Conservation (phyloP, 2,113 vertebrate species). For the Brachypodius melanocephalos region DNA sequence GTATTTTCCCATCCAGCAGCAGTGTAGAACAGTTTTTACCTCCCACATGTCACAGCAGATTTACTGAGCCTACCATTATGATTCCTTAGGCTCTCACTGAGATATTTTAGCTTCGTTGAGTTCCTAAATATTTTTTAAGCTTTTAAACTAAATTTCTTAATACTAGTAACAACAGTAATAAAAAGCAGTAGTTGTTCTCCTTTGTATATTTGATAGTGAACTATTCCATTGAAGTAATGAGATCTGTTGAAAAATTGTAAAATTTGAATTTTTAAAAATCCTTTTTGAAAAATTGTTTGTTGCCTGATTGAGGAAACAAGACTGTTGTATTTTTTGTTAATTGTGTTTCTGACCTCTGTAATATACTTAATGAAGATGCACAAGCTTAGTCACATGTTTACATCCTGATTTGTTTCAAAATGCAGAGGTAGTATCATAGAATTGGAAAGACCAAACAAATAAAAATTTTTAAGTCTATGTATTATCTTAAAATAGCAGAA, state of each 20-base stretch:
- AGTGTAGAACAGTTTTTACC: background rate
- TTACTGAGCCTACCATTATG: background rate
- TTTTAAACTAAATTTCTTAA: background rate
- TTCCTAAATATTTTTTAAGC: background rate
- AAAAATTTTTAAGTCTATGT: background rate
- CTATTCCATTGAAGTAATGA: background rate
- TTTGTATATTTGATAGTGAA: background rate
- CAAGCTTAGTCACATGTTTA: background rate
- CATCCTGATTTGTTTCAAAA: background rate
- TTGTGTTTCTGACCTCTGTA: background rate
- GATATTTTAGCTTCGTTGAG: background rate
- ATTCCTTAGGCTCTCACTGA: background rate
- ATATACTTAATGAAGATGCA: background rate
- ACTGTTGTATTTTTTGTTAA: background rate
- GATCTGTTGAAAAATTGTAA: background rate
- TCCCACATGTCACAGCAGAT: background rate
- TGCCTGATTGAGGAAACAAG: background rate
- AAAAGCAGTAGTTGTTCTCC: background rate
- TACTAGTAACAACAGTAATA: background rate
- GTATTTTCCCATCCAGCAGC: background rate
- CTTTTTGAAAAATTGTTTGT: background rate
- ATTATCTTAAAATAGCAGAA: background rate
- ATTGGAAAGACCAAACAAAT: background rate
- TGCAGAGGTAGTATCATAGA: background rate
- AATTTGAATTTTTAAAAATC: background rate